Percentiles rank a stretch among this genome's conserved stretches.
Evolutionary conservation across 2,113 vertebrate species (phyloP).

Genomic region (Paratilapia polleni): DNA sequence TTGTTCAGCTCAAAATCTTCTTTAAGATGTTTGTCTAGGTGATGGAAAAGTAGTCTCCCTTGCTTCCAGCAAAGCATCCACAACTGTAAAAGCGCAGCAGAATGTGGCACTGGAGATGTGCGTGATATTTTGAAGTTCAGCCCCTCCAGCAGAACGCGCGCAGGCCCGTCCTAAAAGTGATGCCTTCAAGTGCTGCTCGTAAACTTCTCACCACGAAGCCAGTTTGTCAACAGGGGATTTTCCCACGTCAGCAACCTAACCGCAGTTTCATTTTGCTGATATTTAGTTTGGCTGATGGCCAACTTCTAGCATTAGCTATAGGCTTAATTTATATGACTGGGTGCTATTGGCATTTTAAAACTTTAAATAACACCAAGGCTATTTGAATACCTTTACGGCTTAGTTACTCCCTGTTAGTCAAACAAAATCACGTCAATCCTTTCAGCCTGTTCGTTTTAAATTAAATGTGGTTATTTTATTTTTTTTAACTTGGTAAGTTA

Average conservation of each 20-base stretch:
- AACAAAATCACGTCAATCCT: background rate
- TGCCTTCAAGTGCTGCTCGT: slow-evolving; percentile 61
- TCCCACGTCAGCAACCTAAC: background rate
- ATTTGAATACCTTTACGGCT: background rate
- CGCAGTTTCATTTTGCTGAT: background rate
- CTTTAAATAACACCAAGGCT: background rate
- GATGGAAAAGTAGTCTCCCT: slow-evolving; percentile 11
- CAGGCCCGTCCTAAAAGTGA: slow-evolving; percentile 25
- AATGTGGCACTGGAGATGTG: slow-evolving; percentile 15
- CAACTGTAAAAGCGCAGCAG: slow-evolving; percentile 3
- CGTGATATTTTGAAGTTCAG: slow-evolving; percentile 43
- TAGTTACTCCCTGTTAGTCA: background rate
- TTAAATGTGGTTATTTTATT: background rate
- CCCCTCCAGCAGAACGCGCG: slow-evolving; percentile 38
- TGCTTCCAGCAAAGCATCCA: slow-evolving; percentile 42
- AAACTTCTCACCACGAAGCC: background rate
- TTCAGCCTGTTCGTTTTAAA: background rate
- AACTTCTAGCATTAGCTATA: background rate
- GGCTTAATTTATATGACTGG: background rate
- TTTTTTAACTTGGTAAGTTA: background rate
- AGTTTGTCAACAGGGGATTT: background rate
- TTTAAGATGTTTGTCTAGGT: slow-evolving; percentile 6
- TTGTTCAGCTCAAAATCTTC: background rate
- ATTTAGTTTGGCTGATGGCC: background rate
- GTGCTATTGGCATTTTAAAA: background rate